Evolutionary conservation across 2,797 vertebrate species (phyloP).

Genomic region (Pantherophis alleghaniensis): DNA sequence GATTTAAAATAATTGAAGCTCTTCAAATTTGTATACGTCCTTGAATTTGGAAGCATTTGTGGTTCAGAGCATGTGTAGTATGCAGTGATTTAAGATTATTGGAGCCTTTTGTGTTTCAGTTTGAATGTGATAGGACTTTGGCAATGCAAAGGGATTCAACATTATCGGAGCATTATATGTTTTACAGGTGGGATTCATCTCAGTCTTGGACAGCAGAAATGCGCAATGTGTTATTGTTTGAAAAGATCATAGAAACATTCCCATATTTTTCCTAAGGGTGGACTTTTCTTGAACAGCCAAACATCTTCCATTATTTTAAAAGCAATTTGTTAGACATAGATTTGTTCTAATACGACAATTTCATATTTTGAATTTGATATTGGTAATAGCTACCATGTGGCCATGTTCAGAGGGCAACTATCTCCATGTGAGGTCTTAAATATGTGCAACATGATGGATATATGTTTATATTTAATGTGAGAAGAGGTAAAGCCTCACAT

Average conservation of each 20-base stretch:
- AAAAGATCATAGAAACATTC: constrained; percentile 22
- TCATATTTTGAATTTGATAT: constrained; percentile 38
- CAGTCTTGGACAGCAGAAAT: constrained; percentile 51
- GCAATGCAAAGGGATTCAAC: constrained; percentile 66
- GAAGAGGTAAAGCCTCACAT: neutral
- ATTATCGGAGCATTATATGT: constrained; percentile 66
- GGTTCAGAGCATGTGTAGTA: constrained; percentile 71
- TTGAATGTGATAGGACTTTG: constrained; percentile 65
- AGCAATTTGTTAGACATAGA: constrained; percentile 44
- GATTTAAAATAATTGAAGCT: constrained; percentile 83
- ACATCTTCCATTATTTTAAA: constrained; percentile 63
- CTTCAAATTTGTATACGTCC: constrained; percentile 79
- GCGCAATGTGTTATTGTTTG: constrained; percentile 35
- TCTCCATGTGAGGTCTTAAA: accelerated
- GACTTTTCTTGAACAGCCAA: constrained; percentile 49
- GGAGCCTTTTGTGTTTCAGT: constrained; percentile 70
- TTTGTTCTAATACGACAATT: constrained; percentile 57
- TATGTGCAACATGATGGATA: constrained; percentile 14
- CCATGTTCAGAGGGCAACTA: constrained; percentile 5
- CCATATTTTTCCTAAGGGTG: constrained; percentile 36
- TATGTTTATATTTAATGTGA: neutral
- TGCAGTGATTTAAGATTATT: constrained; percentile 73
- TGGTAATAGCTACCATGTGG: constrained; percentile 19
- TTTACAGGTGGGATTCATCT: constrained; percentile 66
- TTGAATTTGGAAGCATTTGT: constrained; percentile 76